Evolutionary conservation across 2,113 vertebrate species (phyloP).

Genomic region (Malurus elegans): DNA sequence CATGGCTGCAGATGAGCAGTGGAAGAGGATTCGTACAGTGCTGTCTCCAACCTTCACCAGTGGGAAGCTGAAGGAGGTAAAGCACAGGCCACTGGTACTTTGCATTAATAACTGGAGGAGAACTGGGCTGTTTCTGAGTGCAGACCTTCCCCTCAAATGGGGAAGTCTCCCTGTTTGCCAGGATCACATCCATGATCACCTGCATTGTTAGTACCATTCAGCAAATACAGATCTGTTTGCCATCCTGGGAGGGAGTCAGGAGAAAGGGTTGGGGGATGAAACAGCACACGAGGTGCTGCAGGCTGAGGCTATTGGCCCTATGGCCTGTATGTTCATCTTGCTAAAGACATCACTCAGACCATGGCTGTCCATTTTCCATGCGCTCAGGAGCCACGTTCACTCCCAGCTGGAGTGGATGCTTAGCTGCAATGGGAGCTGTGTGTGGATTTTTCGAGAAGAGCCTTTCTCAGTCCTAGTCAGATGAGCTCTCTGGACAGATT

Average conservation of each 20-base stretch:
- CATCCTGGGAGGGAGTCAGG: rapidly evolving
- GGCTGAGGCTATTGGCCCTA: background rate
- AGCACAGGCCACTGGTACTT: background rate
- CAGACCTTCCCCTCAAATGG: background rate
- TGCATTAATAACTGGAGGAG: background rate
- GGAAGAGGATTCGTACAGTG: slow-evolving; percentile 70
- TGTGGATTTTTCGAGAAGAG: background rate
- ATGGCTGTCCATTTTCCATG: background rate
- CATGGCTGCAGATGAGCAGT: slow-evolving; percentile 49
- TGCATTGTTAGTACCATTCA: background rate
- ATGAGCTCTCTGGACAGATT: background rate
- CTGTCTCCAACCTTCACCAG: slow-evolving; percentile 76
- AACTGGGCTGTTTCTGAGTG: background rate
- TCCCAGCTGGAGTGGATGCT: background rate
- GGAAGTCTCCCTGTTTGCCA: rapidly evolving
- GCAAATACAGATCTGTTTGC: background rate
- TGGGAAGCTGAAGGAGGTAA: slow-evolving; percentile 75
- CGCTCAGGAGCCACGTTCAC: rapidly evolving
- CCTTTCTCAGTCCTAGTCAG: background rate
- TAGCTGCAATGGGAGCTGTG: background rate
- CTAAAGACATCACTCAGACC: background rate
- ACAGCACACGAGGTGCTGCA: background rate
- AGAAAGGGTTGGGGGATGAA: background rate
- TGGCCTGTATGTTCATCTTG: background rate
- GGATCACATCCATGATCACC: background rate